Base-by-base conservation (phyloP, 2,888 invertebrate genomes). In the Temnothorax unifasciatus region DNA sequence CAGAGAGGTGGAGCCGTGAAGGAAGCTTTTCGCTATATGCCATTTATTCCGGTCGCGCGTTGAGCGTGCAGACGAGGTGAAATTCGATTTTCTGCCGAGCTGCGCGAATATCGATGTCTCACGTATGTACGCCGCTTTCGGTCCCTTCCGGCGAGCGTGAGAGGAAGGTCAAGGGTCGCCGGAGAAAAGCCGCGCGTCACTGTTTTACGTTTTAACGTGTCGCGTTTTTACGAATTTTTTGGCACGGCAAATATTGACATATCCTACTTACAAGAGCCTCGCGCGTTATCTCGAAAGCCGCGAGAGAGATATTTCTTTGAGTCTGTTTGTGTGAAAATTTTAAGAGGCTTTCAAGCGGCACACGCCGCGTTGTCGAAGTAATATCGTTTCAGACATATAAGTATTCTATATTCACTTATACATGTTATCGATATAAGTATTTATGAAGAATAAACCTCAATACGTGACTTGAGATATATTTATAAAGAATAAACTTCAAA, bases 221-320 rank as follows among this genome's bases (percentile, higher is more conserved):
- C 38, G n/a, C 15, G 25, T 25, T 75, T 57, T 63, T 73, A 52
- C 50, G 29, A 52, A 63, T 34, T 61, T 61, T 64, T 52, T 50
- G 63, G 34, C 69, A 64, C 71, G 44, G 74, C 77, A 82, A 82
- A 88, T 84, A 85, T 83, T 90, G 88, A 90, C 90, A 89, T 87
- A 89, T 90, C 90, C 90, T 84, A 90, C 85, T 89, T 88, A 88
- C 6, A 34, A 34, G 77, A 57, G 81, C 74, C 77, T 66, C 50
- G 2, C 76, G 29, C 85, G 71, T 86, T 77, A 79, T 73, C 75
- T 88, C 75, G 88, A 90, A 90, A 86, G 82, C 82, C 77, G 52
- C 52, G 75, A 25, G 13, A 59, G 18, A 59, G 47, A 59, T 8
- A 79, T 85, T 84, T 82, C 81, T 66, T 47, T 18, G 71, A 6